Percentiles rank a stretch among this genome's conserved stretches.
phyloP scores from a whole-genome alignment of 2,797 vertebrate genomes.

The Lagothrix lagotricha region DNA sequence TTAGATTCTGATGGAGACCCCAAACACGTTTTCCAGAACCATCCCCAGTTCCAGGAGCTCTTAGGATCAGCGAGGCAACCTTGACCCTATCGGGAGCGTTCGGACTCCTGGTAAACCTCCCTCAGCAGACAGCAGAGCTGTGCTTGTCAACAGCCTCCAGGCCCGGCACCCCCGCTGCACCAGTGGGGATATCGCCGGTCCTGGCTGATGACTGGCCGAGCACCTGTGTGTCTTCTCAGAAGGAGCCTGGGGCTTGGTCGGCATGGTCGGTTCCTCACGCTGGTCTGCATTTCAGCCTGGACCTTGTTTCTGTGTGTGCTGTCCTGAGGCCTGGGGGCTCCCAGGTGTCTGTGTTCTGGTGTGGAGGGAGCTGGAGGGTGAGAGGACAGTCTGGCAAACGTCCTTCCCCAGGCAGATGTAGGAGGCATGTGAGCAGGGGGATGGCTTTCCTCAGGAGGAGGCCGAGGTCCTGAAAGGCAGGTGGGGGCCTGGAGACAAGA shows the following conservation, averaged over 20 bases:
- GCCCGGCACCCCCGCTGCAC: accelerated
- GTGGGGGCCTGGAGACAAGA: not conserved
- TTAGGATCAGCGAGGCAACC: too few relatives aligned
- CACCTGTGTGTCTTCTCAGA: not conserved
- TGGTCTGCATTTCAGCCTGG: not conserved
- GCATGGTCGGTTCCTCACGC: accelerated
- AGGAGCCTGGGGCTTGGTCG: accelerated
- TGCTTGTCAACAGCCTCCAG: not conserved
- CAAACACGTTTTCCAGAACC: not conserved
- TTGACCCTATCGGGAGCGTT: accelerated
- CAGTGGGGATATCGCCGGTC: not conserved
- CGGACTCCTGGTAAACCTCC: not conserved
- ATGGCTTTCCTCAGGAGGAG: not conserved
- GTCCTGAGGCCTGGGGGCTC: not conserved
- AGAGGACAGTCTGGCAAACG: accelerated
- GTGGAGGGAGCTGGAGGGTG: not conserved
- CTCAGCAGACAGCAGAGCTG: not conserved
- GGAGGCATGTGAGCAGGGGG: accelerated
- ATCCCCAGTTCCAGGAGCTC: not conserved
- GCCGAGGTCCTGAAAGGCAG: accelerated
- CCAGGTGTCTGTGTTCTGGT: not conserved
- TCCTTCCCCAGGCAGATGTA: too few relatives aligned
- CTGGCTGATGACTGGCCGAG: too few relatives aligned
- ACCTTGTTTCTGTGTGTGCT: not conserved
- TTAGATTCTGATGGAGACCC: not conserved